Evolutionary conservation across 2,113 vertebrate species (phyloP).

Genomic region (Oxyura jamaicensis): DNA sequence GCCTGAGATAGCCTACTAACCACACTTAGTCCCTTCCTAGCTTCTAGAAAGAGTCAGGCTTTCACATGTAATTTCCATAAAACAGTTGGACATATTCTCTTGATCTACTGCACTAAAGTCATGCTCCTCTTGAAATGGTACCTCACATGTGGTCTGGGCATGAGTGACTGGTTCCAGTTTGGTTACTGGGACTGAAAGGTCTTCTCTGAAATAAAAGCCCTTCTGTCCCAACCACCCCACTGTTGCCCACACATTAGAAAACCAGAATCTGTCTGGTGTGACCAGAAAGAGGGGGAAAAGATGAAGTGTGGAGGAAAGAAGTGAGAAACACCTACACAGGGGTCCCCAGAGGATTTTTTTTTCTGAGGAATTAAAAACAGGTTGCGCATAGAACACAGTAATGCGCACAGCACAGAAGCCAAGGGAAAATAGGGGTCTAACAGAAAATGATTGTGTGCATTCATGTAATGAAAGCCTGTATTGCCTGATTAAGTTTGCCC

Average conservation of each 20-base stretch:
- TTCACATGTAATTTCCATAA: not conserved
- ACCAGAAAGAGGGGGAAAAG: not conserved
- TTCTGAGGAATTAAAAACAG: not conserved
- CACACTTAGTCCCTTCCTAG: accelerated
- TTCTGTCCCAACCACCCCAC: not conserved
- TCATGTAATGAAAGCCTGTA: slow-evolving; percentile 6
- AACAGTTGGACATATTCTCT: accelerated
- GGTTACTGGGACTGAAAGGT: not conserved
- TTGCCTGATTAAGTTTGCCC: slow-evolving; percentile 27
- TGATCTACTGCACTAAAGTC: not conserved
- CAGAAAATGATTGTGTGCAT: not conserved
- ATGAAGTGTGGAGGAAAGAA: not conserved
- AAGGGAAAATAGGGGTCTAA: not conserved
- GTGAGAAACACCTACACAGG: not conserved
- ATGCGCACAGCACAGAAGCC: not conserved
- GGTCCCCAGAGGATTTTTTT: not conserved
- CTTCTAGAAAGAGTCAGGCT: not conserved
- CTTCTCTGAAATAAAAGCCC: not conserved
- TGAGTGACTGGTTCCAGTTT: not conserved
- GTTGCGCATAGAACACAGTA: not conserved
- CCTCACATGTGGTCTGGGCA: not conserved
- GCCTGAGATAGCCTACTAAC: not conserved
- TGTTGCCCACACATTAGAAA: not conserved
- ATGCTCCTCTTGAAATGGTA: not conserved
- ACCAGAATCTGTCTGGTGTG: not conserved